Percentiles rank a stretch among this genome's conserved stretches.
phyloP scores from a whole-genome alignment of 2,888 invertebrate genomes.

The Eupithecia insigniata region DNA sequence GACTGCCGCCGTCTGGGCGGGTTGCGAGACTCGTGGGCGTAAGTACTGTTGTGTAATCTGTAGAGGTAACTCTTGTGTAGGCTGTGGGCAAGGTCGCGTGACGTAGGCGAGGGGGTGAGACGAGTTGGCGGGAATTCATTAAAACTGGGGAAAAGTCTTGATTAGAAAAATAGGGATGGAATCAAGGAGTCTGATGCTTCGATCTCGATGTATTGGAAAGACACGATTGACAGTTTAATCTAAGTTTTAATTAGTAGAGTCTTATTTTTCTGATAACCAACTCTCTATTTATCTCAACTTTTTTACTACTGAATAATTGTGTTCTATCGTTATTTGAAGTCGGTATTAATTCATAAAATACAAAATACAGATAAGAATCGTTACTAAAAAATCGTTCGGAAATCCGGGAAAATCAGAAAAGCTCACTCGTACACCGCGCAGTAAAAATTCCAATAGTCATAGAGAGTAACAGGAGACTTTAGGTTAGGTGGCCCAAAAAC shows the following conservation, averaged over 20 bases:
- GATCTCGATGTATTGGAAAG: neutral
- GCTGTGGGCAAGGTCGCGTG: slow-evolving; percentile 45
- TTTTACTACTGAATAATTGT: neutral
- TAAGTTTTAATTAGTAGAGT: neutral
- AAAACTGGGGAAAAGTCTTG: slow-evolving; percentile 1
- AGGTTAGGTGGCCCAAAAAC: slow-evolving; percentile 17
- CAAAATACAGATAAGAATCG: neutral
- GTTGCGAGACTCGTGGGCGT: slow-evolving; percentile 10
- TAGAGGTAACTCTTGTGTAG: neutral
- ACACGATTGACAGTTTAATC: neutral
- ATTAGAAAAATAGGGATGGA: slow-evolving; percentile 3
- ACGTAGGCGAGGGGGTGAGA: slow-evolving; percentile 24
- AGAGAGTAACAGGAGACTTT: too few relatives aligned
- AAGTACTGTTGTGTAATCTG: slow-evolving; percentile 5
- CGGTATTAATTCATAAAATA: neutral
- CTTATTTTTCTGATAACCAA: neutral
- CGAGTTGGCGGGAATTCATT: slow-evolving; percentile 45
- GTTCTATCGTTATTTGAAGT: neutral
- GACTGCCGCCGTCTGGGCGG: slow-evolving; percentile 25
- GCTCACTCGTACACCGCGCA: neutral
- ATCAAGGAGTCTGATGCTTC: neutral
- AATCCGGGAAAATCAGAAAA: neutral
- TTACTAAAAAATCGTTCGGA: neutral
- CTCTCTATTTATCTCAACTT: neutral
- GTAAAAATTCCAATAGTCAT: neutral